Evolutionary conservation across 2,888 invertebrate species (phyloP).

Genomic region (Machimus rusticus): DNA sequence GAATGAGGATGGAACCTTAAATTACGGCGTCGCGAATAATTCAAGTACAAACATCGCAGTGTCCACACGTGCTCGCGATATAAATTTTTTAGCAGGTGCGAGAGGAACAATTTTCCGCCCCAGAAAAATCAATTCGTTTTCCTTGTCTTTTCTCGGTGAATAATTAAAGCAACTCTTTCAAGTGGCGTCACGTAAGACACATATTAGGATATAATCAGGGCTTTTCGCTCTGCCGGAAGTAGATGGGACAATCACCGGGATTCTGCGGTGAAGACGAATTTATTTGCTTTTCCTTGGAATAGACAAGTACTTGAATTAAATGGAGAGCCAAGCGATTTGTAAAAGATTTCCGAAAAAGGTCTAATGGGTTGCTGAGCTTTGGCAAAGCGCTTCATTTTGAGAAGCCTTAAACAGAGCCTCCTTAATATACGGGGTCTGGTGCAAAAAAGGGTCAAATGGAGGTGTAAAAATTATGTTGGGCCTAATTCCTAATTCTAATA

Average conservation of each 20-base stretch:
- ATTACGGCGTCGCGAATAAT: not conserved
- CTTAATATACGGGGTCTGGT: not conserved
- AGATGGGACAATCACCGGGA: not conserved
- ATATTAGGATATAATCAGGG: not conserved
- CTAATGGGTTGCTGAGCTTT: not conserved
- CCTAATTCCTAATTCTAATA: not conserved
- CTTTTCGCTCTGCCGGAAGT: not conserved
- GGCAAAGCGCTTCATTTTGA: not conserved
- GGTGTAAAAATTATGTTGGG: not conserved
- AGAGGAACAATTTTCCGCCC: not conserved
- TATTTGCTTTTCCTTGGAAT: not conserved
- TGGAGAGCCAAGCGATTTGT: not conserved
- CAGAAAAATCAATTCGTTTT: not conserved
- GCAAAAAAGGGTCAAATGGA: not conserved
- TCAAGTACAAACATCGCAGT: not conserved
- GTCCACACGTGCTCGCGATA: not conserved
- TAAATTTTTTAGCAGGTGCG: not conserved
- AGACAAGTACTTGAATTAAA: not conserved
- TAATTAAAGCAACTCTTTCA: not conserved
- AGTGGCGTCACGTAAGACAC: not conserved
- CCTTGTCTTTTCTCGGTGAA: not conserved
- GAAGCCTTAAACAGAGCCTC: not conserved
- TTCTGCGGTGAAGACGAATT: not conserved
- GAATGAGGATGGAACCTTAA: not conserved
- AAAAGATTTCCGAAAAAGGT: not conserved